Conservation (phyloP, 30 jellyfish, hydroid and myxozoan genomes). For the Cassiopea andromeda region DNA sequence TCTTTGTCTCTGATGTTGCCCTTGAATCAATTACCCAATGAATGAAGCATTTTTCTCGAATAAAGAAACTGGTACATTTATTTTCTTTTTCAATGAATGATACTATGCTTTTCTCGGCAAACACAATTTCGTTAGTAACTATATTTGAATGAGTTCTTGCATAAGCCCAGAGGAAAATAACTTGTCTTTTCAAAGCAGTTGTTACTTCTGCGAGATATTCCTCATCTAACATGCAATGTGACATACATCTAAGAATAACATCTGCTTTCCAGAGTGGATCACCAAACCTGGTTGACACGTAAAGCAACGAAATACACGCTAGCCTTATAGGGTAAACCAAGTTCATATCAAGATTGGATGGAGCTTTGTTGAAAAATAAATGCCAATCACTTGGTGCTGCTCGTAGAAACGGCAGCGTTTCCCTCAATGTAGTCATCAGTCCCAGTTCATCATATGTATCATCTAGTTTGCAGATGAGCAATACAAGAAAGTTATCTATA, state of each 20-base stretch:
- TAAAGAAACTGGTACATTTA: background rate
- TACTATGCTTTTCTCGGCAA: background rate
- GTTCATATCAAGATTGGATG: conserved; percentile 19
- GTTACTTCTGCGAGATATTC: background rate
- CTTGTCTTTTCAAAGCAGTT: conserved; percentile 49
- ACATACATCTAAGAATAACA: conserved; percentile 10
- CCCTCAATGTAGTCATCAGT: conserved; percentile 2
- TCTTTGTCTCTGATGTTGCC: background rate
- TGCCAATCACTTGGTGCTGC: conserved; percentile 78
- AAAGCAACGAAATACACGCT: conserved; percentile 57
- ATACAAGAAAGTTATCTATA: conserved; percentile 30
- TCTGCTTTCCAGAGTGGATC: conserved; percentile 49
- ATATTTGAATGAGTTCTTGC: background rate
- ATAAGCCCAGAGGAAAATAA: conserved; percentile 75
- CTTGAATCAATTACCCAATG: conserved; percentile 29
- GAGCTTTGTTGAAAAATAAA: conserved; percentile 26
- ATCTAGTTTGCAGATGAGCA: conserved; percentile 52
- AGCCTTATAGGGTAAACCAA: conserved; percentile 6
- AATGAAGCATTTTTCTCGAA: conserved; percentile 45
- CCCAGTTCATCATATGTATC: conserved; percentile 2
- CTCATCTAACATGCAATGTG: conserved; percentile 17
- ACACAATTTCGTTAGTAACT: background rate
- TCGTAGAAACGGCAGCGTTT: conserved; percentile 17
- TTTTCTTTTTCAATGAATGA: conserved; percentile 8
- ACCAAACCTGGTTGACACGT: conserved; percentile 46